Conservation (phyloP, 2,888 invertebrate species). For the Flexamia atlantica region DNA sequence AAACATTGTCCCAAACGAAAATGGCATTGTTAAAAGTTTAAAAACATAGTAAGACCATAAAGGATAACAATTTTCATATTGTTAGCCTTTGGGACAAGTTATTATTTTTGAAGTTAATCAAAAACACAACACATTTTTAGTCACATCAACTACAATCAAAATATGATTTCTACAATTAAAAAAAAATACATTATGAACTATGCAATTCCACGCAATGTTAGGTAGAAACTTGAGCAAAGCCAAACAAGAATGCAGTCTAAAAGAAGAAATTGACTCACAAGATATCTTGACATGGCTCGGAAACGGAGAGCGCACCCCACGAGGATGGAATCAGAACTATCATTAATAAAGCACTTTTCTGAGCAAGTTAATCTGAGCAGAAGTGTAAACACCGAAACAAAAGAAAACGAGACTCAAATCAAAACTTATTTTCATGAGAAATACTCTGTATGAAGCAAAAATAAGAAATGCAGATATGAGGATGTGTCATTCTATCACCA, state of each 20-base stretch:
- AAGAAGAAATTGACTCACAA: conserved; percentile 61
- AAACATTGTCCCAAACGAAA: not conserved
- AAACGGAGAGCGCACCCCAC: conserved; percentile 51
- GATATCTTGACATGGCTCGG: conserved; percentile 56
- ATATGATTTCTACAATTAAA: conserved; percentile 15
- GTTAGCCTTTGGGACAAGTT: conserved; percentile 2
- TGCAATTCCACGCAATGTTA: conserved; percentile 48
- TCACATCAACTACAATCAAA: conserved; percentile 32
- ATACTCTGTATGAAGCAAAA: conserved; percentile 40
- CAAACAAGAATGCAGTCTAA: conserved; percentile 16
- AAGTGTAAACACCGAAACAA: conserved; percentile 61
- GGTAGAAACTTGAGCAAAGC: conserved; percentile 36
- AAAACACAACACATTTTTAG: conserved; percentile 55
- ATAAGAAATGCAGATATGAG: conserved; percentile 50
- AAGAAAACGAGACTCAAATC: conserved; percentile 53
- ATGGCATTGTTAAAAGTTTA: not conserved
- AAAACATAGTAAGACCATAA: not conserved
- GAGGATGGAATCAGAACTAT: conserved; percentile 59
- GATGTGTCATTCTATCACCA: conserved; percentile 56
- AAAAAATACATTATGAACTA: conserved; percentile 2
- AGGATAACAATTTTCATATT: conserved; percentile 49
- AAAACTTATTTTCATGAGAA: conserved; percentile 39
- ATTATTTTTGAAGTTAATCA: conserved; percentile 53
- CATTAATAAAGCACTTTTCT: conserved; percentile 62
- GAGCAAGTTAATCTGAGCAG: conserved; percentile 61